phyloP scores from a whole-genome alignment of 2,797 vertebrate genomes.

The Sphenopsis melanotis region DNA sequence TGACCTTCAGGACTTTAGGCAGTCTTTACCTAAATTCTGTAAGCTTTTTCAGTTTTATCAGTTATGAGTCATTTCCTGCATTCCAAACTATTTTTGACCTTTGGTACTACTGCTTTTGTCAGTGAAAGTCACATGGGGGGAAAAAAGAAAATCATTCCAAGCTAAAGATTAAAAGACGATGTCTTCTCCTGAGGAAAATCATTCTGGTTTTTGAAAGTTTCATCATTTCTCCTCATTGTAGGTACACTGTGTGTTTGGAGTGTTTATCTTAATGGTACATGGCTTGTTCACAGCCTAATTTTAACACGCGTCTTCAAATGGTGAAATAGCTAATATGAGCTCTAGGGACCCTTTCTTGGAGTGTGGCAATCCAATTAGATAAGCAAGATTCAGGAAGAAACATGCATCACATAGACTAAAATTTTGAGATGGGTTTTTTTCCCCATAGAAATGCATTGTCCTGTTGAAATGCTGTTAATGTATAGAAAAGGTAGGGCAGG shows the following conservation, averaged over 20 bases:
- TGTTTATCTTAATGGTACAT: background rate
- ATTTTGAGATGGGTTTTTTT: background rate
- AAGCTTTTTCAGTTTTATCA: background rate
- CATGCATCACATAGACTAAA: background rate
- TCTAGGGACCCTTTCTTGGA: background rate
- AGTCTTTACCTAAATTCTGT: background rate
- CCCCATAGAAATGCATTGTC: background rate
- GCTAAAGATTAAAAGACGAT: slow-evolving; percentile 13
- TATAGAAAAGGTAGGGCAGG: background rate
- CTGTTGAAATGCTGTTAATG: slow-evolving; percentile 11
- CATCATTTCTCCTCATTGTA: background rate
- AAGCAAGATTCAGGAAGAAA: background rate
- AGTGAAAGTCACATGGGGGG: background rate
- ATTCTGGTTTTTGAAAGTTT: slow-evolving; percentile 13
- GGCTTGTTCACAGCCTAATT: background rate
- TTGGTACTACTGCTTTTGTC: background rate
- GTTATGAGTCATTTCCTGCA: background rate
- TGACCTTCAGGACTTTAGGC: background rate
- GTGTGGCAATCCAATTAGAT: background rate
- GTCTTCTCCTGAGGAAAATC: background rate
- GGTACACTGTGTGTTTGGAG: background rate
- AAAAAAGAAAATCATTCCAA: slow-evolving; percentile 1
- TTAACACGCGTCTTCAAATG: background rate
- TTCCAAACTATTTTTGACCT: background rate
- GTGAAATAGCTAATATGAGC: background rate